Conservation (phyloP, 2,797 vertebrate genomes). For the Choloepus didactylus region DNA sequence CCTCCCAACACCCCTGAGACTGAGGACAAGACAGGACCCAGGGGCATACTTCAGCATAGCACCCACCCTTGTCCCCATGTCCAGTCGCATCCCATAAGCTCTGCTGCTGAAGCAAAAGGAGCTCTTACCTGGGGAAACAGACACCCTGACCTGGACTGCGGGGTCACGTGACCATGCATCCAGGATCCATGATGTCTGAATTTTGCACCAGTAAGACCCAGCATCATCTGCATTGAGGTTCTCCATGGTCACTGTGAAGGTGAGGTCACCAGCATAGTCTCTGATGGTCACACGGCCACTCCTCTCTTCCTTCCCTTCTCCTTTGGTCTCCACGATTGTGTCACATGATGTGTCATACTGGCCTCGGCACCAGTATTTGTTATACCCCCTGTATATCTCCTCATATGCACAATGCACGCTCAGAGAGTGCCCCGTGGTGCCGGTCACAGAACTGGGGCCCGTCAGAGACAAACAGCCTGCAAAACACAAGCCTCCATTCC, state of each 20-base stretch:
- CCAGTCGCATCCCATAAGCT: not conserved
- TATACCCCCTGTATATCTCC: not conserved
- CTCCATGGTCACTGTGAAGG: conserved; percentile 65
- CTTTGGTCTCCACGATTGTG: conserved; percentile 15
- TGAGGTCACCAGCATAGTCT: not conserved
- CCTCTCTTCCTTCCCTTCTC: not conserved
- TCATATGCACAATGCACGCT: conserved; percentile 55
- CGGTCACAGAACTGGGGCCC: not conserved
- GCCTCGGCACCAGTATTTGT: conserved; percentile 80
- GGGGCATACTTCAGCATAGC: not conserved
- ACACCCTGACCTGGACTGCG: not conserved
- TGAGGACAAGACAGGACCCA: not conserved
- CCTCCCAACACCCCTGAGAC: not conserved
- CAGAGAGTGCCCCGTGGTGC: not conserved
- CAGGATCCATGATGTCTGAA: conserved; percentile 41
- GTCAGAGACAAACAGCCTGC: conserved; percentile 63
- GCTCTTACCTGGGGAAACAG: conserved; percentile 58
- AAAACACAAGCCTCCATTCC: conserved; percentile 24
- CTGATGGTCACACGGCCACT: conserved; percentile 61
- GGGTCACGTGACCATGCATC: not conserved
- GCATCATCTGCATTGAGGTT: conserved; percentile 17
- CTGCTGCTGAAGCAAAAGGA: not conserved
- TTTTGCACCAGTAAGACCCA: conserved; percentile 75
- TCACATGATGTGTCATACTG: not conserved
- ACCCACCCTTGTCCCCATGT: not conserved